These are phyloP conservation scores for Glaucomys volans DNA, from an alignment of 2,113 vertebrate species.

Conservation along the genomic window DNA sequence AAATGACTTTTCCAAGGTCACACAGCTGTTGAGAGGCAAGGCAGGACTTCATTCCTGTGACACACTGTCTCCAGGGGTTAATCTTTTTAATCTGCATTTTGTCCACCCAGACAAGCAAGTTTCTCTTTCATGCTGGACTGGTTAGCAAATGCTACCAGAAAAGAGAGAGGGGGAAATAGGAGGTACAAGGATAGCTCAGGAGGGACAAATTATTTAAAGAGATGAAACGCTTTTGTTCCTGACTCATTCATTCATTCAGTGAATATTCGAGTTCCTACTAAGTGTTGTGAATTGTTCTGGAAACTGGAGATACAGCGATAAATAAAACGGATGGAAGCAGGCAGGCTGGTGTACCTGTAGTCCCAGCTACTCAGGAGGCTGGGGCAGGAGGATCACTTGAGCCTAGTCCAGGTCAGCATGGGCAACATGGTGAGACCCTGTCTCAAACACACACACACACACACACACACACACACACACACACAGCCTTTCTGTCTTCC, in stretches of 20 bases:
- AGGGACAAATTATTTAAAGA: constrained; percentile 36
- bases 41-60: neutral
- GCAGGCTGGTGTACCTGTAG: rapidly evolving
- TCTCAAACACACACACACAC: no score
- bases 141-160: neutral
- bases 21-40: neutral
- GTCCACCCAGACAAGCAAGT: neutral
- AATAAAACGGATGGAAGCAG: neutral
- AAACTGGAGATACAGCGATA: neutral
- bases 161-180: neutral
- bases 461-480: no score
- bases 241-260: neutral
- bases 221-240: neutral
- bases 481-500: neutral
- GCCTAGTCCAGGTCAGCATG: neutral
- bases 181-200: neutral
- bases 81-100: constrained; percentile 28
- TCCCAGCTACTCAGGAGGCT: neutral
- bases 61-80: neutral
- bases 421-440: neutral
- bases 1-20: neutral
- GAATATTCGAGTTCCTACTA: neutral
- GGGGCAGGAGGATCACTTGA: neutral
- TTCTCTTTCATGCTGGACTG: neutral
- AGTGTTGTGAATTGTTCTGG: neutral